These are phyloP conservation scores for Empidonax traillii DNA, from an alignment of 2,113 vertebrate genomes.

Conservation along the genomic window DNA sequence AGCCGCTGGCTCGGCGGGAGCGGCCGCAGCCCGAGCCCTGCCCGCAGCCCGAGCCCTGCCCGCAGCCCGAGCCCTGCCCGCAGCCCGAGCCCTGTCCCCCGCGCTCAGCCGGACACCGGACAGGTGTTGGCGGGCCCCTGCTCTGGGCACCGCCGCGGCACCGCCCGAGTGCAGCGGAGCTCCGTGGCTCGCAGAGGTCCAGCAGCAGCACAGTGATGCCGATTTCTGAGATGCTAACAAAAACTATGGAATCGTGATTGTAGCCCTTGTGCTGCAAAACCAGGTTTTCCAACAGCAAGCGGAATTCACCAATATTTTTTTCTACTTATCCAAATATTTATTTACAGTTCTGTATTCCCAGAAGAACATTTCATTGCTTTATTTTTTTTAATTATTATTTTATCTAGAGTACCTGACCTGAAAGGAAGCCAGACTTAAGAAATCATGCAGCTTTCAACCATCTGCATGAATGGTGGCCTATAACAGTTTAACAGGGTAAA, in stretches of 20 bases:
- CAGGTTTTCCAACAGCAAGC: not conserved
- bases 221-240: fast-evolving
- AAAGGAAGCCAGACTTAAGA: not conserved
- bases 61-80: not conserved
- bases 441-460: fast-evolving
- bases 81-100: not conserved
- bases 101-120: fast-evolving
- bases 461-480: too few relatives aligned
- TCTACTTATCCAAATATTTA: not conserved
- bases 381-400: not conserved
- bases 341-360: not conserved
- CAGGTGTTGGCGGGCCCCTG: fast-evolving
- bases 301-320: not conserved
- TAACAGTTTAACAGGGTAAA: not conserved
- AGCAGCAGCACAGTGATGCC: fast-evolving
- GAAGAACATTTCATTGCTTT: not conserved
- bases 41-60: not conserved
- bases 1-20: too few relatives aligned
- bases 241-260: not conserved
- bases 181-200: too few relatives aligned
- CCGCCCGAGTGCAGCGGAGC: too few relatives aligned
- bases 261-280: not conserved
- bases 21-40: not conserved
- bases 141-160: not conserved
- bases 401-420: not conserved